A percentile compares a stretch with the other conserved stretches of the same genome.
These are phyloP conservation scores for Apis laboriosa DNA, from an alignment of 1,140 invertebrate genomes.

Conservation along the genomic window DNA sequence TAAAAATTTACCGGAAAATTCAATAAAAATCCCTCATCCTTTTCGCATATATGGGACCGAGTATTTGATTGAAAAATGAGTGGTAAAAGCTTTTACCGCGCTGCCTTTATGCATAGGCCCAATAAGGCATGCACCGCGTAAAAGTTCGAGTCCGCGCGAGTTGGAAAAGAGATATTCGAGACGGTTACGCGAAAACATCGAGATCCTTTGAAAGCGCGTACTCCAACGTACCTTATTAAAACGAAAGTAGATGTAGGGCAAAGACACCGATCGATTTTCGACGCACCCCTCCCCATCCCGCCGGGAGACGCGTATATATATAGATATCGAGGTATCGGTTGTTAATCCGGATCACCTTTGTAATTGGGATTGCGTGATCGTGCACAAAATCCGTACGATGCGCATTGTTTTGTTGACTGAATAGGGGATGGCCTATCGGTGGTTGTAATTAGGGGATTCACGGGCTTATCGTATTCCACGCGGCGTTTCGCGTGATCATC, in stretches of 20 bases:
- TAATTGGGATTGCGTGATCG: constrained; percentile 13
- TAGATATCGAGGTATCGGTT: background rate
- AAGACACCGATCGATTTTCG: constrained; percentile 48
- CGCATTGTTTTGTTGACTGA: constrained; percentile 7
- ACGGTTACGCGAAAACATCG: background rate
- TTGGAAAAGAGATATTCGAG: no score
- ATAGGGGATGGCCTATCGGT: background rate
- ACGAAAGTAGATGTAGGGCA: constrained; percentile 23
- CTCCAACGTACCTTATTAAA: constrained; percentile 3
- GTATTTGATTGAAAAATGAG: no score
- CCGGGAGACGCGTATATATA: no score
- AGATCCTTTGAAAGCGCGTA: no score
- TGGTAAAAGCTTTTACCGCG: no score
- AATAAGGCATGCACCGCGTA: no score
- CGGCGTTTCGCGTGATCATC: background rate
- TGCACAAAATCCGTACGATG: constrained; percentile 4
- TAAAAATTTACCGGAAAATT: no score
- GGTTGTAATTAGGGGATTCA: background rate
- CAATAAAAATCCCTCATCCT: no score
- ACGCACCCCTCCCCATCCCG: no score
- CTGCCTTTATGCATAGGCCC: no score
- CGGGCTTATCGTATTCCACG: background rate
- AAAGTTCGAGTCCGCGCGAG: no score
- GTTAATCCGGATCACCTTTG: constrained; percentile 14
- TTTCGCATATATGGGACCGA: no score